These are phyloP conservation scores for Zaprionus davidi DNA, from an alignment of 1,140 invertebrate species.

Conservation along the genomic window DNA sequence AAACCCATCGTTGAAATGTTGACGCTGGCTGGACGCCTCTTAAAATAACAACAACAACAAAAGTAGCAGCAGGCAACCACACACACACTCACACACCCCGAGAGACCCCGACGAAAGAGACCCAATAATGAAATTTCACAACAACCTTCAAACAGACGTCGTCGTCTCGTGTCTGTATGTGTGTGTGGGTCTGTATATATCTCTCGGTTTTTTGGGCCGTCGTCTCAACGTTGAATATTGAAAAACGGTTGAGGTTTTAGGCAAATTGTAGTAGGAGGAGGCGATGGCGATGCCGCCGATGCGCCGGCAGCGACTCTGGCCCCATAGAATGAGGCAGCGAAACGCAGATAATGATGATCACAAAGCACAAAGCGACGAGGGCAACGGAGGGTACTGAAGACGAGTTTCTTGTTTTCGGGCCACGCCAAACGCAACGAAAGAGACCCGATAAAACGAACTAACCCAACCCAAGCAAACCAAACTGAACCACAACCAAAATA, in stretches of 20 bases:
- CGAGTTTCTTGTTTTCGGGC: constrained; percentile 62
- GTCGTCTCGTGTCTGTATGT: constrained; percentile 48
- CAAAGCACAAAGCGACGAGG: constrained; percentile 63
- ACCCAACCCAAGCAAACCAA: constrained; percentile 20
- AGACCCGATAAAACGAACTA: constrained; percentile 40
- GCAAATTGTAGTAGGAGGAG: constrained; percentile 81
- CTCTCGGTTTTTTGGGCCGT: constrained; percentile 48
- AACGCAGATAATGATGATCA: constrained; percentile 80
- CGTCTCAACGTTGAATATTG: constrained; percentile 71
- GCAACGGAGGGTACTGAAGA: constrained; percentile 46
- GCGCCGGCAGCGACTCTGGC: constrained; percentile 50
- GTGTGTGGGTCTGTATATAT: neutral
- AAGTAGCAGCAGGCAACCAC: constrained; percentile 63
- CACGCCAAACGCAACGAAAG: constrained; percentile 60
- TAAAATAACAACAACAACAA: constrained; percentile 61
- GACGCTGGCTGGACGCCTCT: constrained; percentile 80
- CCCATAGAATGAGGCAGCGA: constrained; percentile 80
- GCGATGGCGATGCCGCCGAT: constrained; percentile 41
- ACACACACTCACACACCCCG: constrained; percentile 26
- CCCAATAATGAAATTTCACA: constrained; percentile 82
- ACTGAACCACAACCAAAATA: constrained; percentile 48
- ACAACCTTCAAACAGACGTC: constrained; percentile 77
- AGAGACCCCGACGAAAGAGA: constrained; percentile 60
- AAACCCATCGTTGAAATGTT: constrained; percentile 68
- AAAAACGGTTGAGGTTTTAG: constrained; percentile 81